These are phyloP conservation scores for Chloroclystis v-ata DNA, from an alignment of 2,888 invertebrate species.

Conservation along the genomic window DNA sequence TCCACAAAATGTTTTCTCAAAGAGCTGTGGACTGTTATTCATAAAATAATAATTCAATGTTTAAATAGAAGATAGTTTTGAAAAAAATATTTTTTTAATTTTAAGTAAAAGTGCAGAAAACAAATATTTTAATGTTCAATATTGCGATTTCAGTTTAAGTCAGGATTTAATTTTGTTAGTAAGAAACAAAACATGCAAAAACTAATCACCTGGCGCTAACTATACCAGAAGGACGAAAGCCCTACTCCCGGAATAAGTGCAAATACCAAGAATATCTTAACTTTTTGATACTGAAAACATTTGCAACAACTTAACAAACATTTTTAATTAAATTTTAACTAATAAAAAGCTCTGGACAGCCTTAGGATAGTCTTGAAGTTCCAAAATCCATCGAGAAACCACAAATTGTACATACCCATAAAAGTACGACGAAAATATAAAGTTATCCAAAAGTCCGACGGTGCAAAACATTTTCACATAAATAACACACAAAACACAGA, in stretches of 20 bases:
- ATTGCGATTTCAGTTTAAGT: too few species aligned
- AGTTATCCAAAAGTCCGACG: constrained; percentile 64
- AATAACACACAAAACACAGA: constrained; percentile 64
- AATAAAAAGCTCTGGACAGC: constrained; percentile 19
- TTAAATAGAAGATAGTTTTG: too few species aligned
- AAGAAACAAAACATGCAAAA: too few species aligned
- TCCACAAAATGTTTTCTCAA: too few species aligned
- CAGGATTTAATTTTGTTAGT: too few species aligned
- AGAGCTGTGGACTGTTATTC: too few species aligned
- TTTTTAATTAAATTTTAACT: constrained; percentile 13
- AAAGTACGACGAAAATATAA: constrained; percentile 60
- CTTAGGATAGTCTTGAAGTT: constrained; percentile 35
- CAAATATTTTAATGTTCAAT: too few species aligned
- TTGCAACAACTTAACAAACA: constrained; percentile 11
- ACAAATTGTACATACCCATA: constrained; percentile 71
- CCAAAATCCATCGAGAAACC: constrained; percentile 54
- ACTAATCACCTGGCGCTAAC: constrained; percentile 51
- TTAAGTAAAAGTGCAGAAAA: too few species aligned
- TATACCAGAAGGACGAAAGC: constrained; percentile 38
- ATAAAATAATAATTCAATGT: too few species aligned
- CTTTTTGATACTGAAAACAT: constrained; percentile 3
- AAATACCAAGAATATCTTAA: constrained; percentile 11
- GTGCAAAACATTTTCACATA: constrained; percentile 71
- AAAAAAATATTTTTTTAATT: too few species aligned
- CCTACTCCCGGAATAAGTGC: constrained; percentile 13